Conservation (phyloP, 2,113 vertebrate genomes). For the Halcyon malimbica region DNA sequence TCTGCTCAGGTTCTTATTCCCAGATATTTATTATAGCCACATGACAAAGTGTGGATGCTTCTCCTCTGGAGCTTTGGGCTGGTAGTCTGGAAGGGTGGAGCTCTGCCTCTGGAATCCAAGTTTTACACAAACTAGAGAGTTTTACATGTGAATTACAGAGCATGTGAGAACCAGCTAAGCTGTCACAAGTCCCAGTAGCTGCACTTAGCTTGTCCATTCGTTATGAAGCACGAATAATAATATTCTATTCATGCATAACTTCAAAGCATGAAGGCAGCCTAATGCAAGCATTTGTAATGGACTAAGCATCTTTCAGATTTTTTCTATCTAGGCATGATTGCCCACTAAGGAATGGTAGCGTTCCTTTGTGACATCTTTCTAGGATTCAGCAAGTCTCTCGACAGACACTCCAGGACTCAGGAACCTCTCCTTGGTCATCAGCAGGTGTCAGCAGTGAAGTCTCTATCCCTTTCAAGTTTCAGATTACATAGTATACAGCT, state of each 20-base stretch:
- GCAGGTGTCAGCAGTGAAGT: not conserved
- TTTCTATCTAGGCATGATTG: not conserved
- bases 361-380: not conserved
- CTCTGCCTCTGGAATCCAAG: not conserved
- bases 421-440: not conserved
- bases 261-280: not conserved
- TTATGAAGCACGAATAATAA: not conserved
- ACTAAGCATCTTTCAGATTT: not conserved
- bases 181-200: not conserved
- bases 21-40: not conserved
- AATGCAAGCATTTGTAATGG: not conserved
- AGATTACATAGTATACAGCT: not conserved
- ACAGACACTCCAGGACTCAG: accelerated
- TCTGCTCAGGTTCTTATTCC: not conserved
- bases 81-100: not conserved
- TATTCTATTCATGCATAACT: not conserved
- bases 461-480: not conserved
- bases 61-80: not conserved
- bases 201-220: not conserved
- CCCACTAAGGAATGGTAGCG: not conserved
- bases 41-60: not conserved
- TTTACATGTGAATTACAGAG: not conserved
- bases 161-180: not conserved
- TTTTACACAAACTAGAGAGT: not conserved
- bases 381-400: not conserved